Evolutionary conservation across 2,797 vertebrate species (phyloP), one percentile per base, ranked within the genome.

Genomic region (Onychomys leucogaster): DNA sequence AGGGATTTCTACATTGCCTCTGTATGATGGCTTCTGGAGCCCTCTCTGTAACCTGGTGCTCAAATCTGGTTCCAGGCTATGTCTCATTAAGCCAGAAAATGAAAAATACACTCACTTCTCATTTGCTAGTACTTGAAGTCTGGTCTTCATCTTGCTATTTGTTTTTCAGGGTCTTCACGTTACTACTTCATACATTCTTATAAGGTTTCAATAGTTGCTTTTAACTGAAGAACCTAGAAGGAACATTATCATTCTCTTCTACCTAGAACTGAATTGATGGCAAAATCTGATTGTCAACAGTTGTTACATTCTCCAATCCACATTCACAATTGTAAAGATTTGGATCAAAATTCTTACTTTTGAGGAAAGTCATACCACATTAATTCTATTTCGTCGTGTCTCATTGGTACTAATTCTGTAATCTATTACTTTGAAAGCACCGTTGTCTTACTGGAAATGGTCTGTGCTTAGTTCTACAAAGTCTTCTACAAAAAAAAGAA

Each of bases 321-420:
- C 61, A 52, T 67, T 67, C 49, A 93, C 59, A 67, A 95, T n/a
- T 94, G 81, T 73, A 89, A 83, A 83, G 49, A 92, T 57, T 27
- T 80, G 27, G 59, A 90, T 78, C 73, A 82, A 96, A 90, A 97
- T 71, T 43, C 86, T 10, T 81, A 93, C 59, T 75, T 94, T 82
- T 32, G 67, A 96, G 61, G 32, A 91, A 91, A 96, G 21, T 8
- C 23, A 90, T 93, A 87, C n/a, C 29, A 92, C 65, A 83, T 34
- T 82, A 94, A 89, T 63, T 78, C 81, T 76, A 88, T 73, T 84
- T 85, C 49, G 93, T 73, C 78, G 59, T 93, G 69, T 85, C 46
- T 96, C 86, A 75, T 86, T 41, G 55, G 37, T 14, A 89, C 9
- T 80, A 21, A 81, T 90, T 96, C 55, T 92, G 43, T 37, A 83